phyloP scores from a whole-genome alignment of 2,113 vertebrate genomes.

The Ceuthmochares aereus region DNA sequence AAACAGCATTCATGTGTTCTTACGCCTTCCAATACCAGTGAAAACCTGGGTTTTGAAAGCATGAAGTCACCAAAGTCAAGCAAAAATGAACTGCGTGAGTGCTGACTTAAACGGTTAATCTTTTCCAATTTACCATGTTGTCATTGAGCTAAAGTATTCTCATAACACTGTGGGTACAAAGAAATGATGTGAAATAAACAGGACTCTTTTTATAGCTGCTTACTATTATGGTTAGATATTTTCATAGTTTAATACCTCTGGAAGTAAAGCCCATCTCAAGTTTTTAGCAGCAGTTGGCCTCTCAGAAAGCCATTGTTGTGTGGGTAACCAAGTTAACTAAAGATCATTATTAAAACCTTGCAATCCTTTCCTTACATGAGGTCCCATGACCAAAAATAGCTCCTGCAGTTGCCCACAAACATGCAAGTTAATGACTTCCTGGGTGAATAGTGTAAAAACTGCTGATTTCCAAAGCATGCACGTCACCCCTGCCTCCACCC shows the following conservation, averaged over 20 bases:
- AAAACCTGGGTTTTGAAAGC: neutral
- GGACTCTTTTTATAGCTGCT: constrained; percentile 67
- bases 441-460: constrained; percentile 60
- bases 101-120: constrained; percentile 19
- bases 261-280: constrained; percentile 58
- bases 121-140: constrained; percentile 49
- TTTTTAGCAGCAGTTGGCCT: constrained; percentile 60
- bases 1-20: rapidly evolving
- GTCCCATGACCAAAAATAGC: constrained; percentile 72
- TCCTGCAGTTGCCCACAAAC: constrained; percentile 65
- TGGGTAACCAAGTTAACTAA: constrained; percentile 65
- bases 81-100: neutral
- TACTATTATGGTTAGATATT: constrained; percentile 66
- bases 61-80: neutral
- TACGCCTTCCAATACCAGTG: rapidly evolving
- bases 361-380: constrained; percentile 69
- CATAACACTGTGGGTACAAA: constrained; percentile 25
- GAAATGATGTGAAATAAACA: constrained; percentile 68
- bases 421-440: constrained; percentile 73
- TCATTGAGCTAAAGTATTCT: constrained; percentile 43
- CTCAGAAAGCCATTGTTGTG: constrained; percentile 61
- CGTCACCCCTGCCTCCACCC: constrained; percentile 10
- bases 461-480: neutral
- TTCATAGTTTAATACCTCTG: constrained; percentile 66
- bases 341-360: constrained; percentile 69